Percentiles rank a stretch among this genome's conserved stretches.
Conservation (phyloP, 2,113 vertebrate genomes). For the Pycnonotus jocosus region DNA sequence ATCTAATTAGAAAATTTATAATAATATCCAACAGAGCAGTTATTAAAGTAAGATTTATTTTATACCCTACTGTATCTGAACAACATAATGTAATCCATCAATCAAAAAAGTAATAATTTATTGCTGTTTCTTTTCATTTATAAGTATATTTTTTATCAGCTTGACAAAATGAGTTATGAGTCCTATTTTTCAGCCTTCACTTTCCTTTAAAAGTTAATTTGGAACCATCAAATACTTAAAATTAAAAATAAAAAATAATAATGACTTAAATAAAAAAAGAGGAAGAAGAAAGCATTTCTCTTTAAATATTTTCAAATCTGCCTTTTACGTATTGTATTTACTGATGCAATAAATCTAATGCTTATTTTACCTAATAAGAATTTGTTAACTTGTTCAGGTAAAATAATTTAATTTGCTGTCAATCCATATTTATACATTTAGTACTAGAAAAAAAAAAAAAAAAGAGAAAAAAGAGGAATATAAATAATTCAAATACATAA, state of each 20-base stretch:
- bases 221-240: not conserved
- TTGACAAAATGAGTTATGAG: conserved; percentile 19
- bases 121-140: conserved; percentile 51
- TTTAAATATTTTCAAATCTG: not conserved
- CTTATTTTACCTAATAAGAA: not conserved
- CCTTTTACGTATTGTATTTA: not conserved
- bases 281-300: not conserved
- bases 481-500: not conserved
- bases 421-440: not conserved
- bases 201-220: not conserved
- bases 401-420: not conserved
- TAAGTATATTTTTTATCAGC: conserved; percentile 41
- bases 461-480: not conserved
- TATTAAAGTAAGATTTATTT: not conserved
- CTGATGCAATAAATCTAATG: not conserved
- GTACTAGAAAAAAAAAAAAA: not conserved
- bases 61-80: not conserved
- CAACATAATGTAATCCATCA: conserved; percentile 10
- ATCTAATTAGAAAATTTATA: not conserved
- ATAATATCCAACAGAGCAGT: not conserved
- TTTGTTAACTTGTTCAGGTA: not conserved
- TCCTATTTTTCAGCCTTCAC: not conserved
- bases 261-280: not conserved
- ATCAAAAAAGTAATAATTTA: conserved; percentile 40
- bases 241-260: not conserved